phyloP scores from a whole-genome alignment of 1,140 invertebrate genomes.

The Sycophaga agraensis region DNA sequence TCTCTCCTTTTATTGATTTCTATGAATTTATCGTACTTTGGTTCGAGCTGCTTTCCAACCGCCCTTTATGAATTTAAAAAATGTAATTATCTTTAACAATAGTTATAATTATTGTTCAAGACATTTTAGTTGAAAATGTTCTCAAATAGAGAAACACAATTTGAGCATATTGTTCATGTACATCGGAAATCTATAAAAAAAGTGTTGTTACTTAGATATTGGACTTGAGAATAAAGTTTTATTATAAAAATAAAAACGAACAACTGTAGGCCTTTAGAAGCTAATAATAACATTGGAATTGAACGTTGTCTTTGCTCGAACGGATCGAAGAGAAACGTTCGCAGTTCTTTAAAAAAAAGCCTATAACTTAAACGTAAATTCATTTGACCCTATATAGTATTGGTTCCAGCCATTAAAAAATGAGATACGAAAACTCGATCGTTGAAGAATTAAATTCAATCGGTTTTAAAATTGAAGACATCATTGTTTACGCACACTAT shows the following conservation, averaged over 20 bases:
- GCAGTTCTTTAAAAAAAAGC: conserved; percentile 2
- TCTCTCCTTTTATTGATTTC: not conserved
- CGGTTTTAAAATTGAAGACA: conserved; percentile 2
- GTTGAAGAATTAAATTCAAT: conserved; percentile 18
- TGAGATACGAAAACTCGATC: not conserved
- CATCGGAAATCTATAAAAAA: not conserved
- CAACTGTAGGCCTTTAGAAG: conserved; percentile 35
- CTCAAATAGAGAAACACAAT: not conserved
- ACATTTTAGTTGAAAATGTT: not conserved
- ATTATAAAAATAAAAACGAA: conserved; percentile 37
- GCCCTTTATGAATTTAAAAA: not conserved
- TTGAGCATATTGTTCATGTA: not conserved
- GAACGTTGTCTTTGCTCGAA: conserved; percentile 2
- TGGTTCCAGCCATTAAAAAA: conserved; percentile 19
- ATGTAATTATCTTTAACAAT: not conserved
- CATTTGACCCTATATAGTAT: not conserved
- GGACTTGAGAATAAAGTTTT: conserved; percentile 20
- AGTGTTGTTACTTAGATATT: not conserved
- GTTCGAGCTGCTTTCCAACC: too few species aligned
- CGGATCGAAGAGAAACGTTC: conserved; percentile 9
- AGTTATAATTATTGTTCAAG: not conserved
- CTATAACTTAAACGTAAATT: conserved; percentile 5
- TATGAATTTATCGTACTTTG: not conserved
- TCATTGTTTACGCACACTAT: conserved; percentile 5
- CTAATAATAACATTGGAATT: conserved; percentile 24